Evolutionary conservation across 2,797 vertebrate species (phyloP), one percentile per base, ranked within the genome.

Genomic region (Xenopus petersii): DNA sequence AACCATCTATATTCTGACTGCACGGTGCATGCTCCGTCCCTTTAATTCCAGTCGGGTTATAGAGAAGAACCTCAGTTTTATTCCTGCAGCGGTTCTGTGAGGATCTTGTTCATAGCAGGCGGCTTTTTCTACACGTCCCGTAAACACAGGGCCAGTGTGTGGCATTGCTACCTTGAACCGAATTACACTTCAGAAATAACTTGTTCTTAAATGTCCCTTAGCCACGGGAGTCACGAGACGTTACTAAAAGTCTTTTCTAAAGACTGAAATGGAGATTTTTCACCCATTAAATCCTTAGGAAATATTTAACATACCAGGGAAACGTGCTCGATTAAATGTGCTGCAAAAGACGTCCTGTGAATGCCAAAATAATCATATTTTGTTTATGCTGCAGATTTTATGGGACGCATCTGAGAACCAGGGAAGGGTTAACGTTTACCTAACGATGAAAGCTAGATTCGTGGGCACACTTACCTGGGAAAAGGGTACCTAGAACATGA

Each of bases 111-210:
- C 63, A 77, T 65, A 67, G 71, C 64, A 67, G 69, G 49, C 64
- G 67, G 11, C 70, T 68, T 77, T 71, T 60, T 77, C 64, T 72
- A 77, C 72, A 73, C 65, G 67, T 71, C 70, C 59, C 26, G 67
- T 63, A 73, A 73, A 77, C 75, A 77, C 75, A 71, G 70, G 70
- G 58, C 75, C 66, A 77, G 70, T 77, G 75, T 77, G 70, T 68
- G 62, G 48, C 71, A 63, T 72, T 26, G 47, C 75, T 55, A 55
- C 70, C 59, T 61, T 36, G 21, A 77, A 73, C 70, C 64, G 16
- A 68, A 62, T 26, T 68, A 21, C 70, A 62, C 70, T 49, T 67
- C 70, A 73, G 70, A 73, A 69, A 72, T 70, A 73, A 62, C 75
- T 56, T 73, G 70, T 72, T 68, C 75, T 73, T 65, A 68, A 15